Evolutionary conservation across 2,113 vertebrate genomes (phyloP), one percentile per base, ranked within the genome.

Genomic region (Sceloporus tristichus): DNA sequence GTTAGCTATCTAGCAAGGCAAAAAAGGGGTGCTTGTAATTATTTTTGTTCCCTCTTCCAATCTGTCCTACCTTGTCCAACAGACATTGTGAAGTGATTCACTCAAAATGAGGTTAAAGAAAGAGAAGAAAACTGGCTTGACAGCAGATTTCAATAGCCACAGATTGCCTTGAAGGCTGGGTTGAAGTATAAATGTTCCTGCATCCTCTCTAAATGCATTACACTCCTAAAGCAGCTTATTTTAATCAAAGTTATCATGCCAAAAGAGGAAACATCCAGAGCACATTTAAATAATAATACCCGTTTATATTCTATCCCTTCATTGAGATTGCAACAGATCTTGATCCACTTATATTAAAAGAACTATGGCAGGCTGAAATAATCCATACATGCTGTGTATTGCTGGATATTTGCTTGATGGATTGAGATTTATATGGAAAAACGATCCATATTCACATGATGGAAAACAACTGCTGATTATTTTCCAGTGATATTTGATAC

Each of bases 211-310:
- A 84, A 88, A 89, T 21, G 0, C 4, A 56, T 78, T 82, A 25
- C 8, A 62, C 34, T 40, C 86, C 59, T 81, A 53, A 29, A 81
- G 40, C 25, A 13, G 59, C 34, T 75, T 94, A 86, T 79, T 79
- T 74, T 75, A 79, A 90, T 80, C 85, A 84, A 79, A 85, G 68
- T 74, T 80, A 75, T 79, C 62, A 84, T 88, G 70, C 21, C 66
- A 86, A 68, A 25, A 53, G 23, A 87, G 23, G 13, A 1, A 82
- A 82, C 19, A 27, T 34, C 42, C 5, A 3, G 82, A 54, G 56
- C 79, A 18, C 79, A 79, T 76, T 75, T 19, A 88, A 88, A 91
- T 10, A 76, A 8, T n/a, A 73, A 91, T 87, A 34, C 4, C 25
- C 84, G 53, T 40, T 79, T 87, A 29, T 0, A 40, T n/a, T 5